These are phyloP conservation scores for Crotalus adamanteus DNA, from an alignment of 2,797 vertebrate genomes.

Conservation along the genomic window DNA sequence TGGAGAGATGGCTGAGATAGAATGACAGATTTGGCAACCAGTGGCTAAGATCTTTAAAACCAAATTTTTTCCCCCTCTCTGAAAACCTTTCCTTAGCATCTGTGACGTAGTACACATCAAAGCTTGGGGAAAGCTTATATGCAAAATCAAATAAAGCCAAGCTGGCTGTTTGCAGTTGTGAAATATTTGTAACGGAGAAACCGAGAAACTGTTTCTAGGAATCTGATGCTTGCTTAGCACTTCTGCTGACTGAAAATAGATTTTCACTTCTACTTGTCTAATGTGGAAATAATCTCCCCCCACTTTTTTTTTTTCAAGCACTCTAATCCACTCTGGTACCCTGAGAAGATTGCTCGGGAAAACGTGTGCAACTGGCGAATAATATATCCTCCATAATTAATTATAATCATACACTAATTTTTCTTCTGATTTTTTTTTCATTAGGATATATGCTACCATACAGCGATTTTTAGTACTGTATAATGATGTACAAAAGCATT, in stretches of 20 bases:
- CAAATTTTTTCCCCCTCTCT: background rate
- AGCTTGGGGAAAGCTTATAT: background rate
- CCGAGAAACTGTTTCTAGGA: background rate
- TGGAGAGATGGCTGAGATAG: background rate
- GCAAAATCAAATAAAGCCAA: background rate
- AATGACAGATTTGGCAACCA: background rate
- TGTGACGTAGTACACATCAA: background rate
- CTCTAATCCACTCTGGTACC: background rate
- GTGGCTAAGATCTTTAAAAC: background rate
- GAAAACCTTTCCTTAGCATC: background rate
- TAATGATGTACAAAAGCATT: background rate
- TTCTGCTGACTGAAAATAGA: background rate
- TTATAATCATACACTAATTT: background rate
- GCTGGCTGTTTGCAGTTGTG: background rate
- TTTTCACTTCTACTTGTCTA: background rate
- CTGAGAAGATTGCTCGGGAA: background rate
- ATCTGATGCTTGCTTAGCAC: background rate
- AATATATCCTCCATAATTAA: background rate
- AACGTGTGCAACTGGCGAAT: background rate
- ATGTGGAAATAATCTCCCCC: background rate
- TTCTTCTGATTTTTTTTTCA: background rate
- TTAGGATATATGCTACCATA: background rate
- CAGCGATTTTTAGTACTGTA: background rate
- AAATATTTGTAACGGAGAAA: background rate
- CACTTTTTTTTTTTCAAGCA: background rate